Conservation (phyloP, 2,113 vertebrate genomes). For the Chlamydotis undulata region DNA sequence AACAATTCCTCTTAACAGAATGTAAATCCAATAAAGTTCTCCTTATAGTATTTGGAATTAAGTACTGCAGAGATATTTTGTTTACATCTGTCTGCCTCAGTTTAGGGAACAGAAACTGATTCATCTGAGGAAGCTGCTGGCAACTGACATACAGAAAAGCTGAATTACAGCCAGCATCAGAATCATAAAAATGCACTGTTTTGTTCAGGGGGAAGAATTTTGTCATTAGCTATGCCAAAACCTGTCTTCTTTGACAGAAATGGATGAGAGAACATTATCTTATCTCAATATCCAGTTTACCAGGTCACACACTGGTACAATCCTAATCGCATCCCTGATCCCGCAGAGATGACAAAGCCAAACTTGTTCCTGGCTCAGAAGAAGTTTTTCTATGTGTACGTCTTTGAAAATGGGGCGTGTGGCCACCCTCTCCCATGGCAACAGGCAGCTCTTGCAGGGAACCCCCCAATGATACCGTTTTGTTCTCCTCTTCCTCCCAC, state of each 20-base stretch:
- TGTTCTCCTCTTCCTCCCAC: not conserved
- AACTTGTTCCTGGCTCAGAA: not conserved
- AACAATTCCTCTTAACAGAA: not conserved
- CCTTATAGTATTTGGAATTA: conserved; percentile 54
- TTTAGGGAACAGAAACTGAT: conserved; percentile 48
- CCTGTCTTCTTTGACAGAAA: conserved; percentile 9
- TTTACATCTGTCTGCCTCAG: conserved; percentile 55
- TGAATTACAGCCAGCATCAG: conserved; percentile 54
- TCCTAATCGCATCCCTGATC: not conserved
- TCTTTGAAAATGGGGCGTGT: not conserved
- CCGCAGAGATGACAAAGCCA: not conserved
- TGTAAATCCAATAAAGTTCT: not conserved
- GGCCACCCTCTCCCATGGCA: not conserved
- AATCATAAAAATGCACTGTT: conserved; percentile 35
- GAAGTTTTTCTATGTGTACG: not conserved
- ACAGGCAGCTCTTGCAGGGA: not conserved
- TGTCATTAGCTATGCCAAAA: conserved; percentile 36
- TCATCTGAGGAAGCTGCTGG: conserved; percentile 65
- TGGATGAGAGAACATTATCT: not conserved
- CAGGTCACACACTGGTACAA: conserved; percentile 21
- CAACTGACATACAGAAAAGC: conserved; percentile 27
- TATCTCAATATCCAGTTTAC: conserved; percentile 37
- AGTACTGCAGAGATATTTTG: conserved; percentile 39
- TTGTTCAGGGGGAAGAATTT: conserved; percentile 30
- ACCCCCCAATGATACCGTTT: fast-evolving